These are phyloP conservation scores for Aricia artaxerxes DNA, from an alignment of 2,888 invertebrate species.

Conservation along the genomic window DNA sequence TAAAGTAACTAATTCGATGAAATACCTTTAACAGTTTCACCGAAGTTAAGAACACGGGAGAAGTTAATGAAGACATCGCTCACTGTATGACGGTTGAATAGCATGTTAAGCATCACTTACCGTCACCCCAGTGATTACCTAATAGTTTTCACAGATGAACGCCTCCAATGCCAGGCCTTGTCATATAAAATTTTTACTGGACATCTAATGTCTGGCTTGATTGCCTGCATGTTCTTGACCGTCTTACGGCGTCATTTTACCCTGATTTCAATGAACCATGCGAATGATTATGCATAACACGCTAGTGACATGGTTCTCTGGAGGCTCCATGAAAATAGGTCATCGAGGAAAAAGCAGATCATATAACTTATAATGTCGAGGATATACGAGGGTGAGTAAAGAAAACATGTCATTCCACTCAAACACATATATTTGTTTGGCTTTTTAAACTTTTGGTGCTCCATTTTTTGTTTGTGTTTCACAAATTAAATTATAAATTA, in stretches of 20 bases:
- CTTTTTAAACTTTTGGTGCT: slow-evolving; percentile 76
- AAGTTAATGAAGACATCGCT: neutral
- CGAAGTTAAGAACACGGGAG: neutral
- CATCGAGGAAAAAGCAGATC: neutral
- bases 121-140: neutral
- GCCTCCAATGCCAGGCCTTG: slow-evolving; percentile 16
- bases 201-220: slow-evolving; percentile 26
- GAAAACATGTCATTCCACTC: slow-evolving; percentile 65
- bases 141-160: slow-evolving; percentile 14
- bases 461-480: slow-evolving; percentile 74
- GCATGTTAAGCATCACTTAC: slow-evolving; percentile 9
- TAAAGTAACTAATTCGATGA: too few relatives aligned
- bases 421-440: slow-evolving; percentile 78
- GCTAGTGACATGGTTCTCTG: neutral
- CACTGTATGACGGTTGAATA: slow-evolving; percentile 1
- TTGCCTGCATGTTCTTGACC: slow-evolving; percentile 24
- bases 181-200: slow-evolving; percentile 14
- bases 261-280: slow-evolving; percentile 25
- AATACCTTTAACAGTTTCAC: neutral
- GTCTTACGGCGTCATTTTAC: slow-evolving; percentile 14
- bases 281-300: slow-evolving; percentile 7
- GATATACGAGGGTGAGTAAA: slow-evolving; percentile 42
- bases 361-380: neutral
- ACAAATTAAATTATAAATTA: slow-evolving; percentile 75
- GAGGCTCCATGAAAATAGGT: neutral